Evolutionary conservation across 2,113 vertebrate species (phyloP), one percentile per base, ranked within the genome.

Genomic region (Steatornis caripensis): DNA sequence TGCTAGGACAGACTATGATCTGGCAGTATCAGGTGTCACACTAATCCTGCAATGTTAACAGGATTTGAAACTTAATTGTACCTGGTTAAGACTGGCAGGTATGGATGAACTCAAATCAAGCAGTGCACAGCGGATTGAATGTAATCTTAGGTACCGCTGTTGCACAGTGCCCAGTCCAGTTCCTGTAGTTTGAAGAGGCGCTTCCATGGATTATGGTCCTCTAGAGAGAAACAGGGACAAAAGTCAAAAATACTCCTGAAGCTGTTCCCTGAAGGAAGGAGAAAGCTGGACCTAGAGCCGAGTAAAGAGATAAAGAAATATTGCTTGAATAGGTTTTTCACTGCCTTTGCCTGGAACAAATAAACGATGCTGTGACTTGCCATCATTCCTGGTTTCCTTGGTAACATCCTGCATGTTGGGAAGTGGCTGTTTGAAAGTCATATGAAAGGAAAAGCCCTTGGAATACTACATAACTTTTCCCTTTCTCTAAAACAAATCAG

Each of bases 341-440:
- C 37, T 74, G 64, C 66, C 18, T 74, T 95, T 94, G 30, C 30
- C 22, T 92, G 79, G 61, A 70, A 94, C 65, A 96, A 95, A 76
- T 85, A 84, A 82, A 90, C 70, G 74, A 85, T 80, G 22, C 30
- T 68, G 29, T 83, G 46, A 57, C 37, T 97, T 95, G 87, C 26
- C 37, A 89, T 87, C 29, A 7, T 95, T 91, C 76, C 29, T 91
- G 20, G 86, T 97, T 97, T 97, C 93, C 87, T 95, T 97, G 79
- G 93, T 75, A 97, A 93, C 54, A 0, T 72, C 84, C 62, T 79
- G 21, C 5, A 2, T 85, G 37, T 89, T 75, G 83, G 43, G 79
- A 85, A 80, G 75, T 53, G 62, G 41, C 83, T 69, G 18, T 80
- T 30, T 87, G 77, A 93, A 97, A 96, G 49, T 66, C 66, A 39